These are phyloP conservation scores for Pyrochroa serraticornis DNA, from an alignment of 2,888 invertebrate species.

Conservation along the genomic window DNA sequence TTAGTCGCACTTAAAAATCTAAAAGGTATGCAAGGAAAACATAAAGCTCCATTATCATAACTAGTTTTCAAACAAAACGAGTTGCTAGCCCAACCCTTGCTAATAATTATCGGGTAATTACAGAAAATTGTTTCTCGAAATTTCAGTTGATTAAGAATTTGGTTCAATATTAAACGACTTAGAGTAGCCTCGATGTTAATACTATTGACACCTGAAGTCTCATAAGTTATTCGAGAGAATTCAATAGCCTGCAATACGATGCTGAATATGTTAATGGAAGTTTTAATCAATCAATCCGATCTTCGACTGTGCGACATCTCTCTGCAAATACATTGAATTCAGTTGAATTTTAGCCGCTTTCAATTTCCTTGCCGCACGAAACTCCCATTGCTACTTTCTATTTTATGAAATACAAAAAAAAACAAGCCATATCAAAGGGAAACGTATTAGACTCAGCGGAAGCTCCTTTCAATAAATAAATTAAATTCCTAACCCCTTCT, in stretches of 20 bases:
- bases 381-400: slow-evolving; percentile 17
- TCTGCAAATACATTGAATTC: slow-evolving; percentile 40
- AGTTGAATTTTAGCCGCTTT: slow-evolving; percentile 34
- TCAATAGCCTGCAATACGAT: no score
- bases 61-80: no score
- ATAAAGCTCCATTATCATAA: no score
- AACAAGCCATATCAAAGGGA: slow-evolving; percentile 8
- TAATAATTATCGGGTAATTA: no score
- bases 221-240: background rate
- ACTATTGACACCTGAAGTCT: no score
- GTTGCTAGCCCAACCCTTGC: no score
- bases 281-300: slow-evolving; percentile 43
- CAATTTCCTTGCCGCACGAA: slow-evolving; percentile 32
- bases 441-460: slow-evolving; percentile 1
- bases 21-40: no score
- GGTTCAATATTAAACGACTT: no score
- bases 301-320: slow-evolving; percentile 36
- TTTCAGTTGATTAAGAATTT: no score
- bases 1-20: no score
- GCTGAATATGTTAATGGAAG: slow-evolving; percentile 33
- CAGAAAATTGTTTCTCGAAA: no score
- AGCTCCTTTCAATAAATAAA: slow-evolving; percentile 13
- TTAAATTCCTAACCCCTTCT: slow-evolving; percentile 2
- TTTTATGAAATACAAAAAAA: slow-evolving; percentile 13
- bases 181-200: no score